phyloP scores from a whole-genome alignment of 2,113 vertebrate genomes.

The Myrmophylax atrothorax region DNA sequence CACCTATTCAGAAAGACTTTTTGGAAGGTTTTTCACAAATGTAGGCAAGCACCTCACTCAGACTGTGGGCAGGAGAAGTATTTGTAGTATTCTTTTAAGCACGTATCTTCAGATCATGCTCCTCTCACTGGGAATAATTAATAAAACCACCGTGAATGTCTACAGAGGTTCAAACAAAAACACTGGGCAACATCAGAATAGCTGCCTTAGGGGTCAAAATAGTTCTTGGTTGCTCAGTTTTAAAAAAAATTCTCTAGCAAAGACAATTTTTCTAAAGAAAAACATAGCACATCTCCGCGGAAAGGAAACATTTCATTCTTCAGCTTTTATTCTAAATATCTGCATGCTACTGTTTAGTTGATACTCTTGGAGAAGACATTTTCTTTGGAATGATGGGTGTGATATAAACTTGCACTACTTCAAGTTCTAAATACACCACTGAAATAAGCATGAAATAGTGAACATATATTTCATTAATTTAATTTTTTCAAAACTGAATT shows the following conservation, averaged over 20 bases:
- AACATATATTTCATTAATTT: not conserved
- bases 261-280: slow-evolving; percentile 55
- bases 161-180: not conserved
- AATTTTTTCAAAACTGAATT: not conserved
- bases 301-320: not conserved
- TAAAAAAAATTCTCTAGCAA: slow-evolving; percentile 10
- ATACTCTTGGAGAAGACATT: not conserved
- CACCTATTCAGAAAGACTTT: slow-evolving; percentile 43
- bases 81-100: not conserved
- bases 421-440: not conserved
- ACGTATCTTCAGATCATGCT: not conserved
- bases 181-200: slow-evolving; percentile 34
- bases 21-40: slow-evolving; percentile 52
- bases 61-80: not conserved
- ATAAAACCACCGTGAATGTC: not conserved
- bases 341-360: not conserved
- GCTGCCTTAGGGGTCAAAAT: slow-evolving; percentile 51
- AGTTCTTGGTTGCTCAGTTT: slow-evolving; percentile 39
- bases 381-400: not conserved
- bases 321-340: not conserved
- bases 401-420: not conserved
- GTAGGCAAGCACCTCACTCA: slow-evolving; percentile 30
- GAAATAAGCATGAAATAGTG: not conserved
- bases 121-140: slow-evolving; percentile 32
- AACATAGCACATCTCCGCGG: not conserved